A percentile compares a stretch with the other conserved stretches of the same genome.
phyloP scores from a whole-genome alignment of 2,888 invertebrate species.

The Nyleta sp. region DNA sequence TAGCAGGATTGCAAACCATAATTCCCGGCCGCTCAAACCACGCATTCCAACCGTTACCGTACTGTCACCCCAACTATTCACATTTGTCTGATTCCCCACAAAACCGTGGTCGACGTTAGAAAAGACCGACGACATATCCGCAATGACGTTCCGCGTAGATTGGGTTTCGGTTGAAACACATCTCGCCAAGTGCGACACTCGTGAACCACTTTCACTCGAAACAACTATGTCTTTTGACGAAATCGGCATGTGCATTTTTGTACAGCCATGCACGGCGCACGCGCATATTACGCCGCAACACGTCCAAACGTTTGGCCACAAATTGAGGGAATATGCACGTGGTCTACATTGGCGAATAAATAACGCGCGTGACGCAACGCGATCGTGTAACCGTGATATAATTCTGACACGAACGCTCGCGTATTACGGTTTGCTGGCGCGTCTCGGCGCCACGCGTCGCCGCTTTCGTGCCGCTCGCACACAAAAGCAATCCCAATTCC shows the following conservation, averaged over 20 bases:
- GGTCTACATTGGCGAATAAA: slow-evolving; percentile 23
- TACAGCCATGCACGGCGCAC: slow-evolving; percentile 3
- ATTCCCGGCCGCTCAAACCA: too few species aligned
- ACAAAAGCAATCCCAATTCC: not conserved
- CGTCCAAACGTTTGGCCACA: slow-evolving; percentile 20
- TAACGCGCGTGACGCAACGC: slow-evolving; percentile 43
- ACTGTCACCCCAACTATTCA: too few species aligned
- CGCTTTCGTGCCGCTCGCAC: slow-evolving; percentile 9
- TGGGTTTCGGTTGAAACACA: slow-evolving; percentile 24
- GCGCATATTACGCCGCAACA: slow-evolving; percentile 11
- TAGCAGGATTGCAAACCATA: too few species aligned
- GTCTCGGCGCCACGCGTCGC: slow-evolving; percentile 33
- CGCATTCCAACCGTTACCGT: too few species aligned
- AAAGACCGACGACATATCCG: not conserved
- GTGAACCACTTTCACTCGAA: slow-evolving; percentile 63
- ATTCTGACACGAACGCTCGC: slow-evolving; percentile 48
- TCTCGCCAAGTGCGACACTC: slow-evolving; percentile 33
- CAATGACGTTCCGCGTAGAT: slow-evolving; percentile 6
- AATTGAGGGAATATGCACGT: slow-evolving; percentile 29
- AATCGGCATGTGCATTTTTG: slow-evolving; percentile 54
- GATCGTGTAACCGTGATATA: slow-evolving; percentile 48
- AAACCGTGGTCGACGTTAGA: too few species aligned
- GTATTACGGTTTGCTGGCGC: slow-evolving; percentile 34
- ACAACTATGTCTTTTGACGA: slow-evolving; percentile 54
- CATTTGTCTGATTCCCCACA: too few species aligned